Evolutionary conservation across 2,797 vertebrate species (phyloP).

Genomic region (Propithecus deckenii): DNA sequence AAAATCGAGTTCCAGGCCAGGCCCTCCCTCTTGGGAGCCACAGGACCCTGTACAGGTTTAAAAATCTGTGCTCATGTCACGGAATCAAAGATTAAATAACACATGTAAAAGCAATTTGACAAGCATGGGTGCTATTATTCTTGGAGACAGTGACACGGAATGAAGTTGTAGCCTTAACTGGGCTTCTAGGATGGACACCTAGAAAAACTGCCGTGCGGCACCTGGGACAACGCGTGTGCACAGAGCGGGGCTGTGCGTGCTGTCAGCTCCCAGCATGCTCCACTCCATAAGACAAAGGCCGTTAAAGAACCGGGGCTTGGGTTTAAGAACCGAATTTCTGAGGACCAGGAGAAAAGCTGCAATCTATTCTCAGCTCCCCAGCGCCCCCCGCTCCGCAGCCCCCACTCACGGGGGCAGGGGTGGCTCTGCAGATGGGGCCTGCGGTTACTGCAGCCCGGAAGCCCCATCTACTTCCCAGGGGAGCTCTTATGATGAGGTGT

Average conservation of each 20-base stretch:
- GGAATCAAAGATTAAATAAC: neutral
- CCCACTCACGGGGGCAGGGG: neutral
- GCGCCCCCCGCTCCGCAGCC: no score
- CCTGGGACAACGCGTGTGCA: rapidly evolving
- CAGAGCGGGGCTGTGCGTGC: neutral
- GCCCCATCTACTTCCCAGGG: neutral
- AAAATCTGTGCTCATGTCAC: neutral
- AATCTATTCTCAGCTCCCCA: neutral
- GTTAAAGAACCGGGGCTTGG: neutral
- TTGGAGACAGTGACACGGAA: neutral
- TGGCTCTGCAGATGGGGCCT: rapidly evolving
- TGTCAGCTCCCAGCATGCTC: neutral
- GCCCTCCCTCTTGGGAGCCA: neutral
- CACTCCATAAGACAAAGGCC: neutral
- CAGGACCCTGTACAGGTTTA: no score
- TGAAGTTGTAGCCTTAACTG: rapidly evolving
- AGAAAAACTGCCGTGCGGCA: neutral
- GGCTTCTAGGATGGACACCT: neutral
- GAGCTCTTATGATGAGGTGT: neutral
- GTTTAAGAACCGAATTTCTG: neutral
- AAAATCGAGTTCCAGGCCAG: neutral
- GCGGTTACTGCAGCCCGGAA: no score
- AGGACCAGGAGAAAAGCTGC: neutral
- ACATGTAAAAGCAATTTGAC: rapidly evolving
- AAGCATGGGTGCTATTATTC: rapidly evolving